These are phyloP conservation scores for Mythimna ferrago DNA, from an alignment of 2,888 invertebrate genomes.

Conservation along the genomic window DNA sequence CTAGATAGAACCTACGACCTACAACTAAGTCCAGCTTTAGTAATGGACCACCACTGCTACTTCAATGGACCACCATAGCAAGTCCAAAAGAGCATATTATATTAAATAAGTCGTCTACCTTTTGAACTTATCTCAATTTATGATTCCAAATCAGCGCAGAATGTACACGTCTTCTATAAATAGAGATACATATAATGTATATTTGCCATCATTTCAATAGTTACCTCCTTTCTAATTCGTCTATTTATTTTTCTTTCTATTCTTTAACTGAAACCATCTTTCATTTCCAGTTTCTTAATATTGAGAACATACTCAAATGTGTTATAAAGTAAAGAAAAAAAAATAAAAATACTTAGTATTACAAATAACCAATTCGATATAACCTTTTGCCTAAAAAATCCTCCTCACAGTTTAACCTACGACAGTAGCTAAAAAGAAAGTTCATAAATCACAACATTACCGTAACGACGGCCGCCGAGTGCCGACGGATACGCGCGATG, in stretches of 20 bases:
- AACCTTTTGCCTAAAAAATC: background rate
- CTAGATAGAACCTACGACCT: no score
- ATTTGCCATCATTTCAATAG: no score
- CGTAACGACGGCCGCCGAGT: constrained; percentile 24
- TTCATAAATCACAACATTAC: constrained; percentile 58
- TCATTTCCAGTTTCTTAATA: background rate
- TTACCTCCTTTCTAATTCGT: background rate
- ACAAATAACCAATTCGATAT: background rate
- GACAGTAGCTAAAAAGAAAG: constrained; percentile 59
- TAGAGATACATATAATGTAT: no score
- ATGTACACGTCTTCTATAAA: background rate
- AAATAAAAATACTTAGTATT: background rate
- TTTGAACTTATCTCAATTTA: background rate
- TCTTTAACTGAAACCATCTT: background rate
- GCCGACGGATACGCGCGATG: constrained; percentile 43
- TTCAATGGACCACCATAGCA: no score
- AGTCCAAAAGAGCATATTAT: no score
- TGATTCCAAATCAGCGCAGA: background rate
- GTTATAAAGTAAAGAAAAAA: background rate
- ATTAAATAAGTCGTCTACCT: background rate
- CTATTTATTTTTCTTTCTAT: no score
- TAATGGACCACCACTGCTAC: no score
- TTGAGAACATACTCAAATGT: background rate
- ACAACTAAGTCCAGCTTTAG: no score
- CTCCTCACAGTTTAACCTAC: constrained; percentile 8